Evolutionary conservation across 1,140 invertebrate genomes (phyloP).

Genomic region (Pachypeltis micranthus): DNA sequence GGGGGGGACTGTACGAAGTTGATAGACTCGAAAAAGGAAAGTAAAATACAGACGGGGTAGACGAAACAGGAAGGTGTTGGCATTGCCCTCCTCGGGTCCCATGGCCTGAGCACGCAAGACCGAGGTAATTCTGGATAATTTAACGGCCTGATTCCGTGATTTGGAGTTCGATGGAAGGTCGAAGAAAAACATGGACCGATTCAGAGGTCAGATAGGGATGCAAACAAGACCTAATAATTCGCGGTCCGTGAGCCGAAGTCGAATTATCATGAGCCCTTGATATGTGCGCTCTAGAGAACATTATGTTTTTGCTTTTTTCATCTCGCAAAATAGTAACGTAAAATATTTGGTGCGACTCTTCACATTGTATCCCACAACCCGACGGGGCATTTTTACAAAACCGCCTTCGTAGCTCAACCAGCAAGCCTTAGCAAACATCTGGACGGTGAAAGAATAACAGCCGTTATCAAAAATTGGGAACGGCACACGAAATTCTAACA

Average conservation of each 20-base stretch:
- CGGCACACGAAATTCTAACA: no score
- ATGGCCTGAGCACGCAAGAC: neutral
- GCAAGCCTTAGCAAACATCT: no score
- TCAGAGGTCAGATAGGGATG: slow-evolving; percentile 1
- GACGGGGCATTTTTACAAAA: no score
- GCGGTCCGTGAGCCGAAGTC: neutral
- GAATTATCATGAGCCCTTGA: neutral
- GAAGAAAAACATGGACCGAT: neutral
- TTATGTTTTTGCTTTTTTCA: no score
- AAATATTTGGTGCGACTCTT: no score
- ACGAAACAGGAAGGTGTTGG: neutral
- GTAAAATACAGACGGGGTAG: neutral
- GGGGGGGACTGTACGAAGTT: no score
- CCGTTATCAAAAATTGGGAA: no score
- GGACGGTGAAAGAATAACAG: no score
- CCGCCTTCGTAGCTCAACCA: no score
- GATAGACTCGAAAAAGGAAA: neutral
- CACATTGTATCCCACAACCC: no score
- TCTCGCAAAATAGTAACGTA: no score
- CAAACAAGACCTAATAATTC: slow-evolving; percentile 11
- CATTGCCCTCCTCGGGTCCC: neutral
- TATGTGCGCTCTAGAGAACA: neutral
- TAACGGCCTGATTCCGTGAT: slow-evolving; percentile 10
- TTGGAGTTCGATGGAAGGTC: neutral
- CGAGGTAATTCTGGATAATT: slow-evolving; percentile 9